Percentiles rank a stretch among this genome's conserved stretches.
phyloP scores from a whole-genome alignment of 1,140 invertebrate species.

The Tigriopus japonicus region DNA sequence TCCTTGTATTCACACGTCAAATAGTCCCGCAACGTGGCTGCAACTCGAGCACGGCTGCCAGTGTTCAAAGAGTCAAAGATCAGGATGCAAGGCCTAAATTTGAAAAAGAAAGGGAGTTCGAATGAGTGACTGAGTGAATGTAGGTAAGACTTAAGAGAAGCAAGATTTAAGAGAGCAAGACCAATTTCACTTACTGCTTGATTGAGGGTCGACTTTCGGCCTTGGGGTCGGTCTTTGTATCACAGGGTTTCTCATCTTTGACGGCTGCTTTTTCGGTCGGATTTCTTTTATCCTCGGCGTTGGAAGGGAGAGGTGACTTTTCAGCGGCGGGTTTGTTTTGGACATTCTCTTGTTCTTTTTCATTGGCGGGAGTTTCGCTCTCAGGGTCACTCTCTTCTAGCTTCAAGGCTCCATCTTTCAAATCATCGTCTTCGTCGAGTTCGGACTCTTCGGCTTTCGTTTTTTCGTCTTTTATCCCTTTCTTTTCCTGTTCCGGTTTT shows the following conservation, averaged over 20 bases:
- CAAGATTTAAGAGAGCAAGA: no score
- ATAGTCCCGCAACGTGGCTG: slow-evolving; percentile 70
- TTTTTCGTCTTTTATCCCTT: not conserved
- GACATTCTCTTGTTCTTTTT: no score
- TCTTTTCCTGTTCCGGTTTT: slow-evolving; percentile 1
- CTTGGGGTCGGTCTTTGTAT: no score
- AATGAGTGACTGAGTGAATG: no score
- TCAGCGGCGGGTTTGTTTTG: no score
- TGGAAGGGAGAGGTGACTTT: no score
- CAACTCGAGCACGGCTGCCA: slow-evolving; percentile 52
- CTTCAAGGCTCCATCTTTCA: not conserved
- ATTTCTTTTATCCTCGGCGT: not conserved
- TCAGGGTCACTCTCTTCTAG: no score
- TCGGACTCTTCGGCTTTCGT: slow-evolving; percentile 15
- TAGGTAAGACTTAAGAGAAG: no score
- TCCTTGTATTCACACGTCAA: slow-evolving; percentile 68
- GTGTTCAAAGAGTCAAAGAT: slow-evolving; percentile 83
- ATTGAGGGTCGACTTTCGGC: not conserved
- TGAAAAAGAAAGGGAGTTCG: no score
- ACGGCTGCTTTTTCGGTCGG: not conserved
- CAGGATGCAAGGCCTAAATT: slow-evolving; percentile 55
- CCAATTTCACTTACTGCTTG: not conserved
- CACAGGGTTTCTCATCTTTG: not conserved
- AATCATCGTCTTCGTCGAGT: not conserved
- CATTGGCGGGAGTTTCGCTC: no score